Evolutionary conservation across 1,140 invertebrate species (phyloP).

Genomic region (Pogonomyrmex californicus): DNA sequence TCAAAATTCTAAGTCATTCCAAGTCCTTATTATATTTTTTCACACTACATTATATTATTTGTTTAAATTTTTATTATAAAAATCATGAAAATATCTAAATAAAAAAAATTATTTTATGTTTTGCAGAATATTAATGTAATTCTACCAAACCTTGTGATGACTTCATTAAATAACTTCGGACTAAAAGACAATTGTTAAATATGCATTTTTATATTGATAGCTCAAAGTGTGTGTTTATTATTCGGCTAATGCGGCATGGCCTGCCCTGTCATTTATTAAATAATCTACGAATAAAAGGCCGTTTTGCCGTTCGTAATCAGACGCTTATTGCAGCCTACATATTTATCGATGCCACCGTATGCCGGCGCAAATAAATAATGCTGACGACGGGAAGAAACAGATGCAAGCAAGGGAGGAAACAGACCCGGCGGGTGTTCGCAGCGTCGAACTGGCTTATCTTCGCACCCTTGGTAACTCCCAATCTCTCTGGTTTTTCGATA

Average conservation of each 20-base stretch:
- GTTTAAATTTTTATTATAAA: neutral
- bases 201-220: neutral
- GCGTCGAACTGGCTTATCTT: neutral
- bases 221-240: constrained; percentile 13
- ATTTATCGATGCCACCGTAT: constrained; percentile 25
- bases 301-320: constrained; percentile 18
- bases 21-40: neutral
- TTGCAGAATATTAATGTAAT: neutral
- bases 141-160: neutral
- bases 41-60: neutral
- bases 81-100: neutral
- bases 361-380: constrained; percentile 48
- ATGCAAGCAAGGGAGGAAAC: constrained; percentile 44
- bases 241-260: neutral
- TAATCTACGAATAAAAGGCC: constrained; percentile 24
- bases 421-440: constrained; percentile 21
- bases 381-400: constrained; percentile 39
- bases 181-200: neutral
- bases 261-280: neutral
- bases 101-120: constrained; percentile 2
- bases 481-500: neutral
- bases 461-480: neutral
- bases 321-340: constrained; percentile 31
- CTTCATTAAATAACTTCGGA: neutral
- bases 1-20: neutral